Conservation (phyloP, 2,113 vertebrate species). For the Tonatia bakeri region DNA sequence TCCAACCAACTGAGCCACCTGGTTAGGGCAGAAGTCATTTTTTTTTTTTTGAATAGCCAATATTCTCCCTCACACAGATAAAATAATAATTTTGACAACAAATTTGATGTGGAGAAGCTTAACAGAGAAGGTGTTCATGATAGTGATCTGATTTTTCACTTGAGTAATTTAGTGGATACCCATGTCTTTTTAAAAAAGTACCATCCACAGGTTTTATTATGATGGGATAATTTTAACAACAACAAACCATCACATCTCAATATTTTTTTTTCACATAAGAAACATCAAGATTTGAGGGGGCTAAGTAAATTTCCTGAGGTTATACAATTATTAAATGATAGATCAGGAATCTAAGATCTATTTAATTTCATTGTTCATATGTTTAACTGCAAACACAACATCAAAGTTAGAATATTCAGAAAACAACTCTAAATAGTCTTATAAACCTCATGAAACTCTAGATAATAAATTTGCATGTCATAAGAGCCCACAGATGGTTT, state of each 20-base stretch:
- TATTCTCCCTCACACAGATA: neutral
- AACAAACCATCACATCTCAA: neutral
- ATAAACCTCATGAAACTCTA: neutral
- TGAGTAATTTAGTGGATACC: neutral
- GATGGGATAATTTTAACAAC: neutral
- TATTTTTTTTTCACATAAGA: neutral
- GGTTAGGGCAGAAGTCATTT: neutral
- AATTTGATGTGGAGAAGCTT: conserved; percentile 9
- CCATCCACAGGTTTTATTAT: neutral
- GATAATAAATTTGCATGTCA: neutral
- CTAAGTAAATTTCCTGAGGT: neutral
- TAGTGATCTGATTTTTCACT: neutral
- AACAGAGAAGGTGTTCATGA: neutral
- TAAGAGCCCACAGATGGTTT: neutral
- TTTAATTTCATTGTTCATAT: neutral
- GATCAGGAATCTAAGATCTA: neutral
- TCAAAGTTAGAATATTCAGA: neutral
- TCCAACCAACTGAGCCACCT: too few relatives aligned
- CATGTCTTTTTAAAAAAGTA: neutral
- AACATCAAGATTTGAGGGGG: neutral
- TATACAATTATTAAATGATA: neutral
- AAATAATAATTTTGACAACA: conserved; percentile 40
- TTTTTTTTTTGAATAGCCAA: neutral
- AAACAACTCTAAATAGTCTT: neutral
- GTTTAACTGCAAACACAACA: neutral